Evolutionary conservation across 2,113 vertebrate genomes (phyloP).

Genomic region (Pedionomus torquatus): DNA sequence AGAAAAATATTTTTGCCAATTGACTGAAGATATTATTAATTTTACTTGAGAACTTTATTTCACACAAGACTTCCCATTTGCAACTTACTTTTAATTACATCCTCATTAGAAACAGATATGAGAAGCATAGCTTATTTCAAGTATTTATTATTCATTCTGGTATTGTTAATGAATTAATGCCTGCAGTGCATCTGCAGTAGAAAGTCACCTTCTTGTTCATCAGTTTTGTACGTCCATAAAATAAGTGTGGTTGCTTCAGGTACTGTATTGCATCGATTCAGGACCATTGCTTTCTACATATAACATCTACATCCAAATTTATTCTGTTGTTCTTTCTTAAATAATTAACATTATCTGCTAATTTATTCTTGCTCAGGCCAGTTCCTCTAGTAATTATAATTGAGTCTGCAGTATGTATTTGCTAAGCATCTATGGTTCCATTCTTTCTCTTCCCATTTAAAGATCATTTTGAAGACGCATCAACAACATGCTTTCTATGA

Average conservation of each 20-base stretch:
- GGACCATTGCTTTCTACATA: slow-evolving; percentile 16
- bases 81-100: slow-evolving; percentile 70
- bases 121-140: slow-evolving; percentile 65
- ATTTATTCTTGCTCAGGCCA: slow-evolving; percentile 26
- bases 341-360: slow-evolving; percentile 68
- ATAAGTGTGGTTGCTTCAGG: slow-evolving; percentile 50
- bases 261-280: slow-evolving; percentile 4
- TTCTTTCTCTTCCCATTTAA: slow-evolving; percentile 22
- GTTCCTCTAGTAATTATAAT: slow-evolving; percentile 49
- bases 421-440: slow-evolving; percentile 12
- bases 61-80: slow-evolving; percentile 61
- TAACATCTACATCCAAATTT: slow-evolving; percentile 67
- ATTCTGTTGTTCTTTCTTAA: slow-evolving; percentile 63
- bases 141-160: slow-evolving; percentile 69
- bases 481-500: neutral
- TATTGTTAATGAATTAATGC: slow-evolving; percentile 69
- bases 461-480: slow-evolving; percentile 47
- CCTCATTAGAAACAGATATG: slow-evolving; percentile 67
- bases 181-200: slow-evolving; percentile 47
- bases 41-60: slow-evolving; percentile 61
- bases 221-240: slow-evolving; percentile 34
- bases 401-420: slow-evolving; percentile 19
- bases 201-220: slow-evolving; percentile 64
- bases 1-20: slow-evolving; percentile 15
- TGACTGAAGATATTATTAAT: slow-evolving; percentile 50